A percentile compares a stretch with the other conserved stretches of the same genome.
These are phyloP conservation scores for Platerodrilus igneus DNA, from an alignment of 2,888 invertebrate species.

Conservation along the genomic window DNA sequence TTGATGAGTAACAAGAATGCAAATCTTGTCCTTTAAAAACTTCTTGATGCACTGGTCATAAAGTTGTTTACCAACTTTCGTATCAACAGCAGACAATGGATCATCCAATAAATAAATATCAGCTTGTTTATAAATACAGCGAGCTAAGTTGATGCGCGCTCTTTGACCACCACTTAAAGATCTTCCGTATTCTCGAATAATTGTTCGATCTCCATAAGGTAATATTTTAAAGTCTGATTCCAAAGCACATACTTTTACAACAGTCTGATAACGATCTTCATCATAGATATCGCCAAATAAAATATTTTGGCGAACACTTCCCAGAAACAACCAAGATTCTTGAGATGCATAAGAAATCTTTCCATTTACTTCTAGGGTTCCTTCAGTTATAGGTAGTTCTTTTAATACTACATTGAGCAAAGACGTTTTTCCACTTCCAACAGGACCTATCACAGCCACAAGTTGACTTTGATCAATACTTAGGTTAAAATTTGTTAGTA, in stretches of 20 bases:
- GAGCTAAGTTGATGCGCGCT: conserved; percentile 77
- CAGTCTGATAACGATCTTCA: conserved; percentile 58
- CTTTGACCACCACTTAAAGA: conserved; percentile 74
- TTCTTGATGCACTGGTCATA: conserved; percentile 69
- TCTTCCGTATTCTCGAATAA: conserved; percentile 71
- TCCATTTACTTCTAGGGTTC: conserved; percentile 62
- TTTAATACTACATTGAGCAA: conserved; percentile 55
- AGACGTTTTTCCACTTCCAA: conserved; percentile 58
- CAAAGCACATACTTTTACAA: conserved; percentile 63
- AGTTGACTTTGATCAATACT: conserved; percentile 43
- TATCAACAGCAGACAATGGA: conserved; percentile 82
- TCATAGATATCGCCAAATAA: conserved; percentile 74
- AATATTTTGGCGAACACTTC: conserved; percentile 82
- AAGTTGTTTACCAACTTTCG: conserved; percentile 77
- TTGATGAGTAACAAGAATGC: conserved; percentile 70
- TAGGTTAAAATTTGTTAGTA: conserved; percentile 45
- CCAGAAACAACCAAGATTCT: conserved; percentile 76
- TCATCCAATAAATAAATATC: conserved; percentile 83
- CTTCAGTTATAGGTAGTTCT: conserved; percentile 63
- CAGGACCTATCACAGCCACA: conserved; percentile 55
- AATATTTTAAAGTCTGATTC: conserved; percentile 65
- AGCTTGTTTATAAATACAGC: conserved; percentile 75
- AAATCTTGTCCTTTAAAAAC: conserved; percentile 60
- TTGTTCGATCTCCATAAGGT: conserved; percentile 71
- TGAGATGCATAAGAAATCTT: conserved; percentile 71